Conservation (phyloP, 2,888 invertebrate species). For the Bedellia somnulentella region DNA sequence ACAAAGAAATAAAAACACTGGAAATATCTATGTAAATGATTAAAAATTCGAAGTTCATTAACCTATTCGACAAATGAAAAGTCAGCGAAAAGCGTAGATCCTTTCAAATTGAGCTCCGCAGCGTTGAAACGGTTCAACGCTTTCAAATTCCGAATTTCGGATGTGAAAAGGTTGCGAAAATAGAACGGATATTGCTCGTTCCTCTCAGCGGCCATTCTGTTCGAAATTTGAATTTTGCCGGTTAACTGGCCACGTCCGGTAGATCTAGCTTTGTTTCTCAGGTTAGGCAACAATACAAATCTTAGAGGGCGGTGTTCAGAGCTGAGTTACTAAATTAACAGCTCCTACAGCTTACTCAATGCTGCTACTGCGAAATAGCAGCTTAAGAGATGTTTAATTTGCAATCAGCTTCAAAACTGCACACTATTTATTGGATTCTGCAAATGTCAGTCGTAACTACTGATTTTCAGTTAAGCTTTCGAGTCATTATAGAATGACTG, state of each 20-base stretch:
- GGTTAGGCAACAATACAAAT: constrained; percentile 23
- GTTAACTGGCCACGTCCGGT: constrained; percentile 53
- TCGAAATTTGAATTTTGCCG: constrained; percentile 58
- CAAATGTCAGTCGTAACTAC: too few relatives aligned
- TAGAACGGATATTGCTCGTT: constrained; percentile 57
- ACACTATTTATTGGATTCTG: too few relatives aligned
- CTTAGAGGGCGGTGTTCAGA: constrained; percentile 15
- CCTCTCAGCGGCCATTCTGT: constrained; percentile 46
- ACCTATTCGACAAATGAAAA: too few relatives aligned
- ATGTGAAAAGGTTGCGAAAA: constrained; percentile 45
- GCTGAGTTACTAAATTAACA: constrained; percentile 7
- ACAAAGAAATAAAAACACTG: too few relatives aligned
- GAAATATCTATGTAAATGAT: too few relatives aligned
- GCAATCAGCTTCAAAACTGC: too few relatives aligned
- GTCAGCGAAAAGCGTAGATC: constrained; percentile 19
- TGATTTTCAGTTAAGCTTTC: too few relatives aligned
- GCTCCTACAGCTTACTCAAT: constrained; percentile 3
- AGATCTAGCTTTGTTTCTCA: constrained; percentile 35
- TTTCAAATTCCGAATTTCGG: constrained; percentile 21
- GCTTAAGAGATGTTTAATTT: not conserved
- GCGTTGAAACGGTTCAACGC: constrained; percentile 50
- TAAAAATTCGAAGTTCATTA: constrained; percentile 5
- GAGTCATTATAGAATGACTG: too few relatives aligned
- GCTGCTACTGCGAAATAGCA: too few relatives aligned
- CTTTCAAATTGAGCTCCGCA: constrained; percentile 29